Percentiles rank a stretch among this genome's conserved stretches.
Conservation (phyloP, 2,888 invertebrate species). For the Philonicus albiceps region DNA sequence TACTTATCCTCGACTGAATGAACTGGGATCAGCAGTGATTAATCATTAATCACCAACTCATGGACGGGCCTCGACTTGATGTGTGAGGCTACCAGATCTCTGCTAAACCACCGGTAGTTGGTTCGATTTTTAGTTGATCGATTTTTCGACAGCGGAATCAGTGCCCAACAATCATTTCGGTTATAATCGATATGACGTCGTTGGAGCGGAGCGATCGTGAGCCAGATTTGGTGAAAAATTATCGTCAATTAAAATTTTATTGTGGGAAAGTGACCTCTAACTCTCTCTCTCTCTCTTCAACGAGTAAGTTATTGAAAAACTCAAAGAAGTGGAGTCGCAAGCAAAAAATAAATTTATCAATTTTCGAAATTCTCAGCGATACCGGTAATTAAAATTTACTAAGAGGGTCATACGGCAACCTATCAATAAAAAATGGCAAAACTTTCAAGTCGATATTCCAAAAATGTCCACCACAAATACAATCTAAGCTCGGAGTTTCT, state of each 20-base stretch:
- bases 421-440: no score
- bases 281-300: no score
- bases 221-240: background rate
- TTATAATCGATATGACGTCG: background rate
- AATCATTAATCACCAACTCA: background rate
- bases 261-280: background rate
- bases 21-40: background rate
- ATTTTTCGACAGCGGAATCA: background rate
- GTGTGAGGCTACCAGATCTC: background rate
- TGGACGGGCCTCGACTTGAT: conserved; percentile 2
- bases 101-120: background rate
- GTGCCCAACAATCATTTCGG: background rate
- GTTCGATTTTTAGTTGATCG: background rate
- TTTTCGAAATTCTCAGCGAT: background rate
- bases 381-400: no score
- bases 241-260: background rate
- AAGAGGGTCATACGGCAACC: no score
- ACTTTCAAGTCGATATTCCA: no score
- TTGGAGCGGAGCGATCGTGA: background rate
- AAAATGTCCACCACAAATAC: no score
- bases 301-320: background rate
- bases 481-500: no score
- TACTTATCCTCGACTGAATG: background rate
- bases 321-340: background rate
- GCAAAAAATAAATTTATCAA: background rate